Base-by-base conservation (phyloP, 53 echinoderm and acorn worm genomes). In the Holothuria leucospilota region DNA sequence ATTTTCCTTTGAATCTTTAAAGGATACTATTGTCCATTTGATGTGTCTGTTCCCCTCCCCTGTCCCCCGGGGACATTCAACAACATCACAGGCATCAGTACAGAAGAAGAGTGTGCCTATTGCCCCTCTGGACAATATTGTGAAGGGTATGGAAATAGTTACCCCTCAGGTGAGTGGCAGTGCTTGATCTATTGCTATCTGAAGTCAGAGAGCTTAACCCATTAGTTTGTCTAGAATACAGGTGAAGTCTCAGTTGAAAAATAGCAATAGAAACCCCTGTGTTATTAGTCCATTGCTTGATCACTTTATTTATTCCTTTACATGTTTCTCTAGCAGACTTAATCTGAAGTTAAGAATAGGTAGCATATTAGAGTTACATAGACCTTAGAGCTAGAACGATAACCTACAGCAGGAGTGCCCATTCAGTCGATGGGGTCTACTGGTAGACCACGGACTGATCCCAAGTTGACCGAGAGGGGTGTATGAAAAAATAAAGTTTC, bases 31-130 rank as follows among this genome's bases (percentile, higher is more conserved):
- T 98, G 99, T 66, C 85, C 88, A 24, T 90, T 89, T n/a, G 99
- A 92, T 41, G 88, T 84, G 71, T 69, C 86, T 30, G 88, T 93
- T 10, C 99, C 99, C 5, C 84, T 98, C 39, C 95, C 95, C 7
- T 98, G 99, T 61, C 99, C 99, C 25, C 90, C 93, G 27, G 99
- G 99, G 23, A 92, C 93, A 13, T 98, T 98, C 73, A 98, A 95
- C 87, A 98, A 98, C 85, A 87, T 94, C 42, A 98, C 99, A 1
- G 89, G 88, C 18, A 90, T 95, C 51, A 90, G 85, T 25, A 60
- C 86, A 15, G 95, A 92, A 71, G 93, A 92, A 15, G 91, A 98
- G 51, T 98, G 99, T 65, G 81, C 92, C 8, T 91, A 93, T 84
- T 98, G 99, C 85, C 90, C 77, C 39, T 88, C 99, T 41, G 99